These are phyloP conservation scores for Meta bourneti DNA, from an alignment of 2,888 invertebrate species.

Conservation along the genomic window DNA sequence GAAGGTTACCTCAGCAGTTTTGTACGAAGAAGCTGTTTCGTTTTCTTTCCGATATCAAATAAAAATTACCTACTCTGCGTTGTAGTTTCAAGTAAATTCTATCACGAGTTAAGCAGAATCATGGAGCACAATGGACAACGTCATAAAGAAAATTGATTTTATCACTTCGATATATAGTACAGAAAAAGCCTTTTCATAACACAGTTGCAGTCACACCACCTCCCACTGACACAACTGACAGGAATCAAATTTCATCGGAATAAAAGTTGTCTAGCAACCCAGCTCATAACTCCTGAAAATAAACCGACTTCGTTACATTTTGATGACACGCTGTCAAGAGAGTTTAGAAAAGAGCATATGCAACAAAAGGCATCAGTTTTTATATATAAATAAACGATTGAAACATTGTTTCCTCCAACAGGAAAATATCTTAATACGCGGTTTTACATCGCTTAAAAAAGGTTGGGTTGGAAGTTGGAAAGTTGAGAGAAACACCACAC, in stretches of 20 bases:
- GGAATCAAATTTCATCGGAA: background rate
- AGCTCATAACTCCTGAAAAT: background rate
- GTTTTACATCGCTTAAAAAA: background rate
- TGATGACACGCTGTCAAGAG: background rate
- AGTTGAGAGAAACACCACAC: background rate
- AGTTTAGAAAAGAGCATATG: background rate
- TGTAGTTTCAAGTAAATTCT: too few species aligned
- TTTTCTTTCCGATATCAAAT: too few species aligned
- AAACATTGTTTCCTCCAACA: background rate
- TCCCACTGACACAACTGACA: too few species aligned
- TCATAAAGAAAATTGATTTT: too few species aligned
- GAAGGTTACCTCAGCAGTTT: too few species aligned
- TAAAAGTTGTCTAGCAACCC: background rate
- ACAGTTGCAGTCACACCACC: too few species aligned
- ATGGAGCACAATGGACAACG: too few species aligned
- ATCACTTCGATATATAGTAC: too few species aligned
- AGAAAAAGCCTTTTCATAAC: too few species aligned
- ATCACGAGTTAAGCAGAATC: too few species aligned
- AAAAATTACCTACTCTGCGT: too few species aligned
- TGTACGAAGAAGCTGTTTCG: too few species aligned
- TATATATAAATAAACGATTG: background rate
- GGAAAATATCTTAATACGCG: background rate
- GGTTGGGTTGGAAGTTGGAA: background rate
- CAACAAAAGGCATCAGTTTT: background rate
- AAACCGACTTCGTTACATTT: background rate